Evolutionary conservation across 37 sponge, comb jelly and placozoan species (phyloP).

Genomic region (Bolinopsis microptera): DNA sequence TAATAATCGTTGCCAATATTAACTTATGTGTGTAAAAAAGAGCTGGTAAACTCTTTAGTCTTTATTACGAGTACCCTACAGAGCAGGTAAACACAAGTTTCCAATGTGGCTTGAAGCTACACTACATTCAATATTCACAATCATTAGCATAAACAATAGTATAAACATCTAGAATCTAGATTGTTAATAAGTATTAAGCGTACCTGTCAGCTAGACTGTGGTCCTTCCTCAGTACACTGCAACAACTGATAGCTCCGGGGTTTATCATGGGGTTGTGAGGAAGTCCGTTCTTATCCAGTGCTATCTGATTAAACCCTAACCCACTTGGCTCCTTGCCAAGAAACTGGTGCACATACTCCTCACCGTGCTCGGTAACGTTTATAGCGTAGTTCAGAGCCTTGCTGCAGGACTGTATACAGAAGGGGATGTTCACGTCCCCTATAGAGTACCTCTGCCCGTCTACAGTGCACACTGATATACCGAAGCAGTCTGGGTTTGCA

Average conservation of each 20-base stretch:
- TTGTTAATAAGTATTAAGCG: too few species aligned
- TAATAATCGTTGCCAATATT: too few species aligned
- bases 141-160: too few species aligned
- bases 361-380: conserved; percentile 32
- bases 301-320: conserved; percentile 1
- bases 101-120: too few species aligned
- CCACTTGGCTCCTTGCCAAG: conserved; percentile 69
- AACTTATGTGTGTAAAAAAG: too few species aligned
- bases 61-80: too few species aligned
- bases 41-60: too few species aligned
- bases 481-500: conserved; percentile 71
- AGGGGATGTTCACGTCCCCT: conserved; percentile 29
- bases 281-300: conserved; percentile 47
- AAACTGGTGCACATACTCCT: conserved; percentile 51
- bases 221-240: neutral
- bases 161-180: too few species aligned
- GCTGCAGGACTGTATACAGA: conserved; percentile 64
- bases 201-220: conserved; percentile 58
- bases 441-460: conserved; percentile 79
- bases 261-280: conserved; percentile 68
- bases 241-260: conserved; percentile 48
- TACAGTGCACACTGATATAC: conserved; percentile 77
- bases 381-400: conserved; percentile 65
- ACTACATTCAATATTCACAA: too few species aligned
- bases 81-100: too few species aligned